A percentile compares a stretch with the other conserved stretches of the same genome.
phyloP scores from a whole-genome alignment of 1,140 invertebrate genomes.

The Oscheius sp. region DNA sequence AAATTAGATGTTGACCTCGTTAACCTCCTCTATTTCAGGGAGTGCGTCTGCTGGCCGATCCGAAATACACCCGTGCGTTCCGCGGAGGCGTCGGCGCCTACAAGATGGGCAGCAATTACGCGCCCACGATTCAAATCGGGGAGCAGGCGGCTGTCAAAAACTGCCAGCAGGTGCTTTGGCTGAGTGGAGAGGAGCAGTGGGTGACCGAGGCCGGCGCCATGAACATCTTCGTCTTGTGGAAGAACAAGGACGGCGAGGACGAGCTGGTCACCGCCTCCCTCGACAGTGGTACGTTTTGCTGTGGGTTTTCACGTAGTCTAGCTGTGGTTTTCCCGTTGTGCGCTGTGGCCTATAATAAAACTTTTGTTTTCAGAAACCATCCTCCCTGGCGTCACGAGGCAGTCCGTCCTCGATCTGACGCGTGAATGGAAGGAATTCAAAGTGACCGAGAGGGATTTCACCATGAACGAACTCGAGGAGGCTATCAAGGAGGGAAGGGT shows the following conservation, averaged over 20 bases:
- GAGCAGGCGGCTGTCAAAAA: slow-evolving; percentile 75
- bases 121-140: slow-evolving; percentile 67
- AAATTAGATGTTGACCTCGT: too few relatives aligned
- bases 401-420: slow-evolving; percentile 78
- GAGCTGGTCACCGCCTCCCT: slow-evolving; percentile 89
- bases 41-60: slow-evolving; percentile 77
- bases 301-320: too few relatives aligned
- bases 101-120: slow-evolving; percentile 81
- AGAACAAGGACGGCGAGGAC: slow-evolving; percentile 84
- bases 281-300: slow-evolving; percentile 62
- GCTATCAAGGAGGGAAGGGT: slow-evolving; percentile 76
- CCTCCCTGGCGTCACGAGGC: slow-evolving; percentile 85
- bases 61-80: slow-evolving; percentile 81
- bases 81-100: slow-evolving; percentile 87
- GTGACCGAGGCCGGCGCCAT: slow-evolving; percentile 97
- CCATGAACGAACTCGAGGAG: slow-evolving; percentile 78
- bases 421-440: slow-evolving; percentile 79
- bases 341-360: slow-evolving; percentile 85
- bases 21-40: slow-evolving; percentile 76
- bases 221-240: slow-evolving; percentile 90
- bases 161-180: slow-evolving; percentile 86
- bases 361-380: slow-evolving; percentile 69
- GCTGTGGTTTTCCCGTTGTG: too few relatives aligned
- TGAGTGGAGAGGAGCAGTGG: slow-evolving; percentile 87
- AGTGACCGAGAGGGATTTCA: slow-evolving; percentile 78